phyloP scores from a whole-genome alignment of 1,140 invertebrate species.

The Psilanteris sp. region DNA sequence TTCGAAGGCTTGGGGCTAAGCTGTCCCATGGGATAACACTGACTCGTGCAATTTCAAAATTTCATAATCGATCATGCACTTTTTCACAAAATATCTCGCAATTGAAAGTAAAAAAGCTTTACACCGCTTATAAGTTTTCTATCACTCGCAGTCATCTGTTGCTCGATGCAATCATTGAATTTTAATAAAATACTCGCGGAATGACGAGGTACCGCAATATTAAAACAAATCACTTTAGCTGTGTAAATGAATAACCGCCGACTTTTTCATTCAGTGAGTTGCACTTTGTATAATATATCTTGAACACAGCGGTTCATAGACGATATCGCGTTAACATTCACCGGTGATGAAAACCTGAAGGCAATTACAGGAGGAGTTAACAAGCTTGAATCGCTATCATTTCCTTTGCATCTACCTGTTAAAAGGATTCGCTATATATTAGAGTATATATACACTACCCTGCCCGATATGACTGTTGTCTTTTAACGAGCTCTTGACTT shows the following conservation, averaged over 20 bases:
- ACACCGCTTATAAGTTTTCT: neutral
- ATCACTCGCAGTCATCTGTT: constrained; percentile 7
- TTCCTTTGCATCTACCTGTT: constrained; percentile 75
- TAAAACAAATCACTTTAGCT: constrained; percentile 60
- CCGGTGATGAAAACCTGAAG: constrained; percentile 72
- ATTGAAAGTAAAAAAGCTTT: constrained; percentile 16
- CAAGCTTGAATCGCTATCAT: constrained; percentile 76
- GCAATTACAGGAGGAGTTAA: constrained; percentile 76
- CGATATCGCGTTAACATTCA: constrained; percentile 68
- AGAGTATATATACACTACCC: constrained; percentile 52
- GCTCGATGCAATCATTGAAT: constrained; percentile 18
- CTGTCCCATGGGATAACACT: constrained; percentile 54
- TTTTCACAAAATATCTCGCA: constrained; percentile 35
- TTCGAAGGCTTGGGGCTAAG: constrained; percentile 63
- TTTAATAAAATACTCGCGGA: constrained; percentile 28
- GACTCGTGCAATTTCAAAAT: constrained; percentile 60
- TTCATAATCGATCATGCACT: constrained; percentile 62
- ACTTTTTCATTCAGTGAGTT: constrained; percentile 54
- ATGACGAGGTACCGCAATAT: constrained; percentile 33
- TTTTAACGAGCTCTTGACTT: constrained; percentile 54
- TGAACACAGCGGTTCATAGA: constrained; percentile 60
- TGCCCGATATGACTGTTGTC: constrained; percentile 51
- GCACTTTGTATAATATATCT: constrained; percentile 58
- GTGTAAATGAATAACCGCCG: constrained; percentile 54
- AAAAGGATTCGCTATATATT: constrained; percentile 72